Evolutionary conservation across 2,797 vertebrate genomes (phyloP), one percentile per base, ranked within the genome.

Genomic region (Neosilurus mollespiculum): DNA sequence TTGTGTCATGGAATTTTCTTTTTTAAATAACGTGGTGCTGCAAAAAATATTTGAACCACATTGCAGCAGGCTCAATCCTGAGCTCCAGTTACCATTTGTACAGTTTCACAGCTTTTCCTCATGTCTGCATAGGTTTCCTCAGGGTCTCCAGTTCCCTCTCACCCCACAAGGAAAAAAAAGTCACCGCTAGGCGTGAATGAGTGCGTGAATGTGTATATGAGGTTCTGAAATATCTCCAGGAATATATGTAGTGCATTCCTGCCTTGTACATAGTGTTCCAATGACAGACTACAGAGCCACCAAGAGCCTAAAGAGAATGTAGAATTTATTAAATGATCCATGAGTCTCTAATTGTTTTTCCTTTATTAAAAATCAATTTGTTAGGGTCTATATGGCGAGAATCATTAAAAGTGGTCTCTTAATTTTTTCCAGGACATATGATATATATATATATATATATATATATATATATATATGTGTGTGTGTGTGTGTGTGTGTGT

Each of bases 141-240:
- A 14, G 61, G 61, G 65, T 78, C 77, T 78, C 77, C 77, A 9
- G 37, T 78, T 78, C 37, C 37, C n/a, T 78, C 4, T 49, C n/a
- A 10, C 34, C 14, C 58, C 37, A 3, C 0, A 24, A 24, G 12
- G 9, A n/a, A n/a, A 62, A 62, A 43, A 3, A 4, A 8, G 4
- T 58, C 9, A 2, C 51, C 1, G 22, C 2, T 65, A 26, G 61
- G 77, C 1, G 43, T 65, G 77, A 78, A 78, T 24, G 34, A 62
- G 58, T 62, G 75, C 37, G 20, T 76, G 56, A 77, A 61, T n/a
- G 58, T 26, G 59, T 62, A 3, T 20, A 30, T 26, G 16, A 49
- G 14, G 22, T 43, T 4, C 20, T 15, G 18, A 77, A 61, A 77
- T 62, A 26, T 62, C 20, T 14, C 58, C 0, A 15, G 22, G 1